Base-by-base conservation (phyloP, 2,888 invertebrate species). In the Heliconius cydno region DNA sequence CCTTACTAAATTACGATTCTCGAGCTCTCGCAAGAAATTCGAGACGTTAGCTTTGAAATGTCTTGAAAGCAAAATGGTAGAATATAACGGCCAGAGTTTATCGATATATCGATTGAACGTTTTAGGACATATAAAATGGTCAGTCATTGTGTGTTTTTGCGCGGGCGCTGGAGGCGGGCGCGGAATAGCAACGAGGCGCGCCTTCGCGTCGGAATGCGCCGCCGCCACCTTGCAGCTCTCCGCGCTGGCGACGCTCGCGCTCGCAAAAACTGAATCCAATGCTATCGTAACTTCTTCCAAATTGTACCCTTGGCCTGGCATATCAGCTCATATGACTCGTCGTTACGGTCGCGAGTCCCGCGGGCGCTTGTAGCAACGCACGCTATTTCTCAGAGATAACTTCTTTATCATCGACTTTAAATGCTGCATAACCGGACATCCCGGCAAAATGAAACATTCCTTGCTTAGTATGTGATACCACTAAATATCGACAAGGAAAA, bases 101-200 rank as follows among this genome's bases (percentile, higher is more conserved):
- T 91, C 93, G 89, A 92, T 92, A 88, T 91, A 87, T 89, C 90
- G 91, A 91, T 91, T 91, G 89, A 92, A 93, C 91, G 90, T 93
- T 94, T 92, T 91, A 91, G 90, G 90, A 90, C 91, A 89, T 90
- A 92, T 93, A 92, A 92, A 92, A 92, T 94, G 92, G 91, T 89
- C 87, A 91, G 91, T 91, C 92, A 92, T 93, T 92, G 93, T 93
- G 89, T 92, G 93, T 73, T 92, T 93, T 93, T 79, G 92, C 92
- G 89, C 89, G 92, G 15, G 92, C 90, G 91, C 89, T 90, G 89
- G 88, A 89, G 86, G 88, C 89, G 86, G 82, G 83, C 87, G 86
- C 90, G 88, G 94, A 91, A 94, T 94, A 92, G 89, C 90, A 93
- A 94, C 90, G 88, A 93, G 92, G 86, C 86, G 87, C 85, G 85